phyloP scores from a whole-genome alignment of 2,113 vertebrate species.

The Amphiprion percula region DNA sequence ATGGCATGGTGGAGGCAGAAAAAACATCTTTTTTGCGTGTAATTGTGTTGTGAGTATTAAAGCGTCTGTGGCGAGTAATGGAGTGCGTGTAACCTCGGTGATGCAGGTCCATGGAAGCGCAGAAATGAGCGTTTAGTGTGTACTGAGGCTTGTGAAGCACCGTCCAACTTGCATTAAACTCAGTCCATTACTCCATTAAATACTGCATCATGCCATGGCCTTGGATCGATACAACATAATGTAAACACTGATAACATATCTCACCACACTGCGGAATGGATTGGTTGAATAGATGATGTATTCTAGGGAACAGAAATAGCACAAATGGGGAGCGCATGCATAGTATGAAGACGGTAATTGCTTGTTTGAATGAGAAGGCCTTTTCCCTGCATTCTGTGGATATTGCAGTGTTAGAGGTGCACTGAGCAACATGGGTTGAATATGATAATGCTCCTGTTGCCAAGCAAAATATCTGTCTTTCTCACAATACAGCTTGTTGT shows the following conservation, averaged over 20 bases:
- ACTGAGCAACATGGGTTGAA: conserved; percentile 51
- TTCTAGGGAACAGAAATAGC: conserved; percentile 40
- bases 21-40: conserved; percentile 24
- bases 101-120: conserved; percentile 62
- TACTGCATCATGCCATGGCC: conserved; percentile 59
- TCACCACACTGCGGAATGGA: conserved; percentile 48
- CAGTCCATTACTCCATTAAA: conserved; percentile 73
- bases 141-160: conserved; percentile 17
- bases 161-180: conserved; percentile 50
- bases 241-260: conserved; percentile 61
- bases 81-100: conserved; percentile 59
- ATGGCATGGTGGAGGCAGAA: conserved; percentile 20
- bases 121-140: conserved; percentile 53
- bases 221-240: conserved; percentile 65
- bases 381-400: conserved; percentile 39
- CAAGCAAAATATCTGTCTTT: conserved; percentile 62
- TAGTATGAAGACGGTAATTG: conserved; percentile 45
- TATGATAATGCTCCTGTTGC: conserved; percentile 66
- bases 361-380: conserved; percentile 54
- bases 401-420: conserved; percentile 51
- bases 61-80: conserved; percentile 56
- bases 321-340: conserved; percentile 44
- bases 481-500: conserved; percentile 51
- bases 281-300: conserved; percentile 63
- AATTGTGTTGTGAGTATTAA: conserved; percentile 26